Evolutionary conservation across 2,113 vertebrate species (phyloP).

Genomic region (Bettongia penicillata): DNA sequence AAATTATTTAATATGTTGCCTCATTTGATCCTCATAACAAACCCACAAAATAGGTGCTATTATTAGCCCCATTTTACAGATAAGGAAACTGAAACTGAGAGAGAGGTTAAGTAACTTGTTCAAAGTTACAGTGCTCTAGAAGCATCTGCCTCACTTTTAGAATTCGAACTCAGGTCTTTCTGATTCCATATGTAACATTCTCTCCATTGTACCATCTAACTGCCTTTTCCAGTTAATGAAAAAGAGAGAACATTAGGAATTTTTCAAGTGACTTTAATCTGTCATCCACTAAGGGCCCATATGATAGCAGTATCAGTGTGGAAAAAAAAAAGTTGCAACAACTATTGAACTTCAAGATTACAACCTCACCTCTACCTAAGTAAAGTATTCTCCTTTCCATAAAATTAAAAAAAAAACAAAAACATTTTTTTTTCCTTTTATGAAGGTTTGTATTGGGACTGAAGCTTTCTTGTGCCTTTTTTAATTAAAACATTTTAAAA

Average conservation of each 20-base stretch:
- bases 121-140: background rate
- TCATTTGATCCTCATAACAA: background rate
- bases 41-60: background rate
- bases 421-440: background rate
- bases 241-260: background rate
- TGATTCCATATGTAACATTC: background rate
- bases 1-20: background rate
- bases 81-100: background rate
- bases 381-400: background rate
- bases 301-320: background rate
- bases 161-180: background rate
- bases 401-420: too few species aligned
- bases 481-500: too few species aligned
- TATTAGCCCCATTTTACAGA: background rate
- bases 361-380: background rate
- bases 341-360: background rate
- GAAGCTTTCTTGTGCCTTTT: too few species aligned
- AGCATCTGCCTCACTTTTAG: background rate
- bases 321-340: background rate
- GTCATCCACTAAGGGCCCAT: background rate
- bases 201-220: background rate
- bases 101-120: background rate
- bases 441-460: background rate
- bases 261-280: background rate
- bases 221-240: background rate